Percentiles rank a stretch among this genome's conserved stretches.
Evolutionary conservation across 2,888 invertebrate genomes (phyloP).

Genomic region (Reticulitermes lucifugus): DNA sequence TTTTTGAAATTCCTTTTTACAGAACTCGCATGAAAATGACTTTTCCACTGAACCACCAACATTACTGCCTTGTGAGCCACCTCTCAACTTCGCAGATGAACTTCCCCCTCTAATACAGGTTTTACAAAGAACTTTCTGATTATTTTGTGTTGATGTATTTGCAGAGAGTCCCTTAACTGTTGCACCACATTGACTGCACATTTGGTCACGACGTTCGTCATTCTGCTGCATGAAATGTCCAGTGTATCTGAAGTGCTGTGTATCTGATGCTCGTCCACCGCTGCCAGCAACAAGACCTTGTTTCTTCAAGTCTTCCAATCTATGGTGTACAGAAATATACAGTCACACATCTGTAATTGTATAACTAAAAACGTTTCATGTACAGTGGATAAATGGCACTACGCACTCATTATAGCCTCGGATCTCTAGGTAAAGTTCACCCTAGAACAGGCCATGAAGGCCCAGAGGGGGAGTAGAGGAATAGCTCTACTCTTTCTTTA

Average conservation of each 20-base stretch:
- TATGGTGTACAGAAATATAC: background rate
- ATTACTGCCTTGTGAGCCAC: background rate
- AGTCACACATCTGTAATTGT: too few species aligned
- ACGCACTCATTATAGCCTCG: too few species aligned
- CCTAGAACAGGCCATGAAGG: too few species aligned
- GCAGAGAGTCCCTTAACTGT: background rate
- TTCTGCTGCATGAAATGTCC: background rate
- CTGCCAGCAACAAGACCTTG: background rate
- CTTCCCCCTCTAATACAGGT: background rate
- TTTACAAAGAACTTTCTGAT: background rate
- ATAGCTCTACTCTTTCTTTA: too few species aligned
- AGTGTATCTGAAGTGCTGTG: background rate
- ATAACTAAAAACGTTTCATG: too few species aligned
- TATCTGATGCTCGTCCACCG: background rate
- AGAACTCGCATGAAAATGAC: background rate
- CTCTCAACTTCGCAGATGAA: background rate
- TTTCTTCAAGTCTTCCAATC: background rate
- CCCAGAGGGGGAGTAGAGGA: too few species aligned
- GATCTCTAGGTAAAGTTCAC: too few species aligned
- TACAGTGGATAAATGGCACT: too few species aligned
- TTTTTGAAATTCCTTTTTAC: background rate
- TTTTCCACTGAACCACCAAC: background rate
- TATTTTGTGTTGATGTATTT: background rate
- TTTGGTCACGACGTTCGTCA: background rate
- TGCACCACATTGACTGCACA: background rate